These are phyloP conservation scores for Amazona vittata DNA, from an alignment of 2,113 vertebrate genomes.

Conservation along the genomic window DNA sequence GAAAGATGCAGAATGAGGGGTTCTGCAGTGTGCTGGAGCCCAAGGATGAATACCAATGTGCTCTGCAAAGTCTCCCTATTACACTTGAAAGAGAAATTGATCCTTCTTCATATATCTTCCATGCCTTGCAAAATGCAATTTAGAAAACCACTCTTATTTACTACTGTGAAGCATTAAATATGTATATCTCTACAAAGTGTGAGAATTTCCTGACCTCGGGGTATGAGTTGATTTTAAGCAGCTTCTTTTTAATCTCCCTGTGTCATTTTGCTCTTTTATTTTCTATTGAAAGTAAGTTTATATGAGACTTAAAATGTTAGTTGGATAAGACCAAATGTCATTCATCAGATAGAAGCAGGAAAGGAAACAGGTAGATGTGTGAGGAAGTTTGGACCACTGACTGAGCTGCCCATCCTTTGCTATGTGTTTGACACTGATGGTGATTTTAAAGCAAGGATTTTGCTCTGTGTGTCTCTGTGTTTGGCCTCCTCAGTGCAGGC, in stretches of 20 bases:
- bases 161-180: not conserved
- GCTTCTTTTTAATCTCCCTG: not conserved
- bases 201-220: not conserved
- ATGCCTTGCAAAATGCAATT: not conserved
- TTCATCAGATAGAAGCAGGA: not conserved
- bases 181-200: not conserved
- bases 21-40: not conserved
- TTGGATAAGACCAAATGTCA: not conserved
- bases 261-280: not conserved
- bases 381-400: not conserved
- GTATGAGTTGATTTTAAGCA: not conserved
- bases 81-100: not conserved
- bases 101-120: not conserved
- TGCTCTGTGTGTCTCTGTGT: not conserved
- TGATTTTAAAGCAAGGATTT: not conserved
- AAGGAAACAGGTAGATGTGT: not conserved
- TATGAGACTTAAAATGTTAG: not conserved
- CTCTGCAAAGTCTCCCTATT: not conserved
- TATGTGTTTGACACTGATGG: not conserved
- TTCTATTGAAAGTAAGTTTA: not conserved
- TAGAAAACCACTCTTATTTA: not conserved
- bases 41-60: not conserved
- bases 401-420: not conserved
- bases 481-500: not conserved
- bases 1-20: not conserved